These are phyloP conservation scores for Sarcophaga peregrina DNA, from an alignment of 1,140 invertebrate species.

Conservation along the genomic window DNA sequence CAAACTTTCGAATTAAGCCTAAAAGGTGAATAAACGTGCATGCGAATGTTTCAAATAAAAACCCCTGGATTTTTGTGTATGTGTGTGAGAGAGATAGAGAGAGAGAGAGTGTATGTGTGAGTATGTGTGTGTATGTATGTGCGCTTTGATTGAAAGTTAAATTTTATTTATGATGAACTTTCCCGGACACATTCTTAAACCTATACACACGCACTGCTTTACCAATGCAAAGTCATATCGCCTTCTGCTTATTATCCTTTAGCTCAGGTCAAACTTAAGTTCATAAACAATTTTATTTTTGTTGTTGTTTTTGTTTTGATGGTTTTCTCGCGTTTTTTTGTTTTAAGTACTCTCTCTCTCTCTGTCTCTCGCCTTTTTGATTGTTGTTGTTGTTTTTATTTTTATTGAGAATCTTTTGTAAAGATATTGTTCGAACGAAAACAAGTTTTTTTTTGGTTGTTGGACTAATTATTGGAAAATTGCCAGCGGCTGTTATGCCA, in stretches of 20 bases:
- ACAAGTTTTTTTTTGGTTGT: slow-evolving; percentile 19
- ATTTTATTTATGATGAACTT: not conserved
- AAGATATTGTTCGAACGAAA: not conserved
- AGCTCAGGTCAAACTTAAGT: slow-evolving; percentile 36
- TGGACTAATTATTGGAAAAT: slow-evolving; percentile 20
- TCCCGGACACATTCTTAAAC: not conserved
- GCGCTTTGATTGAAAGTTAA: slow-evolving; percentile 29
- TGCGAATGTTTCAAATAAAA: too few relatives aligned
- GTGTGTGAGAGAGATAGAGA: too few relatives aligned
- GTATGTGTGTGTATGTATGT: not conserved
- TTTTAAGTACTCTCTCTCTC: not conserved
- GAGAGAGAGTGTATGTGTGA: too few relatives aligned
- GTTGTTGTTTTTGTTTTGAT: not conserved
- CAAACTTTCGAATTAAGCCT: too few relatives aligned
- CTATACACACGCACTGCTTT: too few relatives aligned
- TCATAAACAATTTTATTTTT: slow-evolving; percentile 15
- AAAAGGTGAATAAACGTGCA: slow-evolving; percentile 12
- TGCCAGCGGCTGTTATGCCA: not conserved
- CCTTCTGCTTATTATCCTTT: too few relatives aligned
- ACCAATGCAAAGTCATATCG: not conserved
- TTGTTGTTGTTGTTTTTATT: not conserved
- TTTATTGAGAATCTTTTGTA: slow-evolving; percentile 19
- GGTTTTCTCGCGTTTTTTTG: not conserved
- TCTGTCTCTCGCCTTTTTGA: not conserved
- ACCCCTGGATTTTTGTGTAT: too few relatives aligned